Percentiles rank a stretch among this genome's conserved stretches.
phyloP scores from a whole-genome alignment of 30 jellyfish, hydroid and myxozoan genomes.

The Turritopsis dohrnii region DNA sequence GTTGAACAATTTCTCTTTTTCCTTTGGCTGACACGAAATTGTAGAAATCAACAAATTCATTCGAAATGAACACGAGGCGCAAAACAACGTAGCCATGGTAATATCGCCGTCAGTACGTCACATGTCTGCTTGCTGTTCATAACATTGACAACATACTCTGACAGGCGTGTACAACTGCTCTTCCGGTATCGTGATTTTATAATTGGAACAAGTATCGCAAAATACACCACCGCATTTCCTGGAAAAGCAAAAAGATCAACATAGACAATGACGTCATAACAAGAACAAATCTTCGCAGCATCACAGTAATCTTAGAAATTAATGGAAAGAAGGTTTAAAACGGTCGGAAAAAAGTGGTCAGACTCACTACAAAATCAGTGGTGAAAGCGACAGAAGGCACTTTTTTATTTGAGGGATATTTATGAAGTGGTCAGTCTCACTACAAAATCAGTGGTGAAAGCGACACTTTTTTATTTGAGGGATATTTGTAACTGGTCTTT shows the following conservation, averaged over 20 bases:
- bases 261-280: neutral
- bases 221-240: slow-evolving; percentile 90
- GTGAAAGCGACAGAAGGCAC: no score
- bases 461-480: no score
- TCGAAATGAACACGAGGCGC: neutral
- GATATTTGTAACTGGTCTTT: no score
- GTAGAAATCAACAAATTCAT: neutral
- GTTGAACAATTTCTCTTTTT: neutral
- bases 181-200: slow-evolving; percentile 74
- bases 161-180: slow-evolving; percentile 87
- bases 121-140: neutral
- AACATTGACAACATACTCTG: slow-evolving; percentile 76
- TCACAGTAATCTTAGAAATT: no score
- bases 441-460: no score
- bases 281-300: no score
- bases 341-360: no score
- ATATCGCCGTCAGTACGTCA: neutral
- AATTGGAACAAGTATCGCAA: slow-evolving; percentile 68
- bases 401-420: no score
- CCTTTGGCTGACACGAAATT: neutral
- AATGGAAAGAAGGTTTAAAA: no score
- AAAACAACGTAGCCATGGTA: neutral
- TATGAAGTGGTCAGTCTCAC: no score
- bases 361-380: no score
- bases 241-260: neutral